Conservation (phyloP, 2,888 invertebrate genomes). For the Dysmachus trigonus region DNA sequence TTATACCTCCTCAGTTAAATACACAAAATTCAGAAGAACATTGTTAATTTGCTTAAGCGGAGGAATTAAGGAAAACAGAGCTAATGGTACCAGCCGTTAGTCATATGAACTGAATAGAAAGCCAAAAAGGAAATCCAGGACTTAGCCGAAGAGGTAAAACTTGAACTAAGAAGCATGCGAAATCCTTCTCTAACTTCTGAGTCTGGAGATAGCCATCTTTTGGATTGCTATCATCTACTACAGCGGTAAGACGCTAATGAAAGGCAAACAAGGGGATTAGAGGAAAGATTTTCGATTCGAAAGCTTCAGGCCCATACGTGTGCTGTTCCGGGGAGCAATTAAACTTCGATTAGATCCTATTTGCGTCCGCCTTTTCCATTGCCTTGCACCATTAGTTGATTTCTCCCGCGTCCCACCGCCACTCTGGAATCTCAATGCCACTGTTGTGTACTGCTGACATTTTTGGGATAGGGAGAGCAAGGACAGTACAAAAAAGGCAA, state of each 20-base stretch:
- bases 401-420: background rate
- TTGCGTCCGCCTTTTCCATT: conserved; percentile 47
- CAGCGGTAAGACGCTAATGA: background rate
- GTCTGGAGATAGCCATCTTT: background rate
- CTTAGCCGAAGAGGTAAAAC: background rate
- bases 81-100: background rate
- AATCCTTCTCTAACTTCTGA: background rate
- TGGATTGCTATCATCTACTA: background rate
- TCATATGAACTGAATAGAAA: background rate
- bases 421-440: background rate
- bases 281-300: background rate
- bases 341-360: conserved; percentile 53
- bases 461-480: conserved; percentile 5
- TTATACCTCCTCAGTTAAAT: background rate
- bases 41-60: background rate
- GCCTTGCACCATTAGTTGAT: conserved; percentile 16
- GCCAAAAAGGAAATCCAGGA: background rate
- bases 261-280: background rate
- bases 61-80: background rate
- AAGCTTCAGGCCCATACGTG: background rate
- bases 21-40: background rate
- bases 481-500: conserved; percentile 2
- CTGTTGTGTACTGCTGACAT: background rate
- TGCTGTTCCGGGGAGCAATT: conserved; percentile 49
- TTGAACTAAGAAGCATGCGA: background rate